phyloP scores from a whole-genome alignment of 2,113 vertebrate genomes.

The Larimichthys polyactis region DNA sequence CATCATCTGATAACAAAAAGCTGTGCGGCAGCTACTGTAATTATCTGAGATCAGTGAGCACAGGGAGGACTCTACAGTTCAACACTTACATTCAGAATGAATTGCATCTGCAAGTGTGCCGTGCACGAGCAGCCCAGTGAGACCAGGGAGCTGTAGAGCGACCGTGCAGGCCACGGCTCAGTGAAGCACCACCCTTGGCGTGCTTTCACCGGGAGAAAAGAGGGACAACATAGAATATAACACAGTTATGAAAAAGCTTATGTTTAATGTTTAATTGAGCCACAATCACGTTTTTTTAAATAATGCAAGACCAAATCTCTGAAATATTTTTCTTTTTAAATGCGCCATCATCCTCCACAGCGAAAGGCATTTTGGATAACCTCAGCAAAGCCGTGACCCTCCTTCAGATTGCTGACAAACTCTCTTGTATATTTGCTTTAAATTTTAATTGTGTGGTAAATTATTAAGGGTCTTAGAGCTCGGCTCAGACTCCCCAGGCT shows the following conservation, averaged over 20 bases:
- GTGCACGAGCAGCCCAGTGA: neutral
- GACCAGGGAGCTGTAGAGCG: neutral
- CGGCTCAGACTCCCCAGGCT: constrained; percentile 32
- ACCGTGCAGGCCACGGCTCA: constrained; percentile 2
- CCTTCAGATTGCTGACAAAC: constrained; percentile 69
- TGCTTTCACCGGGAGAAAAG: constrained; percentile 16
- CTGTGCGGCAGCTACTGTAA: neutral
- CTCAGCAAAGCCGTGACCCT: constrained; percentile 36
- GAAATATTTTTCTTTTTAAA: constrained; percentile 49
- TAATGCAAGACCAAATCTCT: constrained; percentile 59
- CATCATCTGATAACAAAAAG: constrained; percentile 28
- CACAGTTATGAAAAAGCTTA: constrained; percentile 41
- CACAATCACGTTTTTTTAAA: constrained; percentile 51
- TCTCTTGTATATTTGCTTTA: constrained; percentile 71
- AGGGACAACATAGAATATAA: constrained; percentile 24
- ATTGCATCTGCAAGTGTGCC: constrained; percentile 2
- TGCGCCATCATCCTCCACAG: neutral
- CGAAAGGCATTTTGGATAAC: constrained; percentile 36
- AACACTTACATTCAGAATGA: neutral
- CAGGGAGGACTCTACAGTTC: neutral
- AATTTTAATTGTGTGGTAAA: constrained; percentile 74
- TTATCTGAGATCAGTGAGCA: constrained; percentile 14
- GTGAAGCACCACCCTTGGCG: neutral
- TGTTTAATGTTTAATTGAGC: constrained; percentile 68
- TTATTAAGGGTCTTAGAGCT: constrained; percentile 66